phyloP scores from a whole-genome alignment of 2,888 invertebrate species.

The Unio delphinus region DNA sequence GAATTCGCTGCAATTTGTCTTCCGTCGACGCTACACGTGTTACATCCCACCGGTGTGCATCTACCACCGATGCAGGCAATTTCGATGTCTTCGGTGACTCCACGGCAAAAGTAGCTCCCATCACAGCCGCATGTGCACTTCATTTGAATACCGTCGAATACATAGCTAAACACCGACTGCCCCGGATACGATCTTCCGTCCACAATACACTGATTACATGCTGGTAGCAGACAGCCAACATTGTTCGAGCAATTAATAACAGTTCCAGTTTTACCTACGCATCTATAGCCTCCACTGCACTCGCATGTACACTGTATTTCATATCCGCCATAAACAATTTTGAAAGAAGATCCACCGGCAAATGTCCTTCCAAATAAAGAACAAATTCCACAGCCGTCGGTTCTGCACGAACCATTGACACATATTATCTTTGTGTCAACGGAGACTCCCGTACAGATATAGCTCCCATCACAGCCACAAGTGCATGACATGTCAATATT shows the following conservation, averaged over 20 bases:
- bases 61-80: slow-evolving; percentile 25
- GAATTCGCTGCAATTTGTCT: slow-evolving; percentile 37
- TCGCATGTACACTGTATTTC: slow-evolving; percentile 27
- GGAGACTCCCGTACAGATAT: slow-evolving; percentile 18
- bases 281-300: slow-evolving; percentile 28
- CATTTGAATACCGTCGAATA: slow-evolving; percentile 29
- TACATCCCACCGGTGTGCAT: slow-evolving; percentile 39
- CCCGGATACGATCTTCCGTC: slow-evolving; percentile 14
- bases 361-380: slow-evolving; percentile 22
- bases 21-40: slow-evolving; percentile 40
- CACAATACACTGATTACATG: slow-evolving; percentile 19
- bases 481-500: slow-evolving; percentile 51
- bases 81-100: slow-evolving; percentile 18
- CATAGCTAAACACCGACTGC: slow-evolving; percentile 8
- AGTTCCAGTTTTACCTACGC: slow-evolving; percentile 21
- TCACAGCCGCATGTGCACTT: slow-evolving; percentile 29
- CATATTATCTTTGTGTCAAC: slow-evolving; percentile 19
- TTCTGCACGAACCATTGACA: slow-evolving; percentile 19
- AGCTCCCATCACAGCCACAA: slow-evolving; percentile 53
- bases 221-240: slow-evolving; percentile 14
- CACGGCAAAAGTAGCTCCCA: slow-evolving; percentile 23
- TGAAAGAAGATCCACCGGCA: slow-evolving; percentile 13
- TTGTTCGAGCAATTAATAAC: slow-evolving; percentile 3
- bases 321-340: slow-evolving; percentile 30
- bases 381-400: slow-evolving; percentile 25